phyloP scores from a whole-genome alignment of 2,797 vertebrate genomes.

The Bovichtus variegatus region DNA sequence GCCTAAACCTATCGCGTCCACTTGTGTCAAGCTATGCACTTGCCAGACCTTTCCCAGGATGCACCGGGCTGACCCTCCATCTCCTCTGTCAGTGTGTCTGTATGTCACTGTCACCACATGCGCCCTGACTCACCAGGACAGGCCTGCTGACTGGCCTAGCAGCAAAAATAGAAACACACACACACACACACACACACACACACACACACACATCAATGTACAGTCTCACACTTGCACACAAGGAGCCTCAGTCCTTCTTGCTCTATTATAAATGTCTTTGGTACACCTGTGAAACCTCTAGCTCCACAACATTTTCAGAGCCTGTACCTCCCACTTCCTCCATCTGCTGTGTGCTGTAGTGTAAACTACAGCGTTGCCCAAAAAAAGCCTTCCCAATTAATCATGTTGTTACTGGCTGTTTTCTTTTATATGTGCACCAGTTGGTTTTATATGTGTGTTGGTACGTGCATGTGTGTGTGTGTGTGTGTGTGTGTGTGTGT shows the following conservation, averaged over 20 bases:
- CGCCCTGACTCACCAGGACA: constrained; percentile 67
- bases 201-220: constrained; percentile 22
- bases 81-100: constrained; percentile 70
- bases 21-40: constrained; percentile 46
- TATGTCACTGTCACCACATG: constrained; percentile 70
- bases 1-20: constrained; percentile 24
- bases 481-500: background rate
- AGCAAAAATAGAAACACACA: constrained; percentile 60
- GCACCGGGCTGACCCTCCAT: constrained; percentile 48
- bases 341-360: constrained; percentile 54
- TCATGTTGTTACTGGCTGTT: constrained; percentile 38
- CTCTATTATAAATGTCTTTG: constrained; percentile 43
- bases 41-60: constrained; percentile 49
- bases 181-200: constrained; percentile 29
- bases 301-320: constrained; percentile 45
- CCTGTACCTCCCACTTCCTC: constrained; percentile 52
- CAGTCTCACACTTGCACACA: constrained; percentile 24
- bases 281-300: constrained; percentile 61
- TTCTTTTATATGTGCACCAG: constrained; percentile 1
- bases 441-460: constrained; percentile 15
- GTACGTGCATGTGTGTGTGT: background rate
- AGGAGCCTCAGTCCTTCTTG: constrained; percentile 17
- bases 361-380: constrained; percentile 36
- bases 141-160: constrained; percentile 63
- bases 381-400: constrained; percentile 50